A percentile compares a stretch with the other conserved stretches of the same genome.
Conservation (phyloP, 2,113 vertebrate species). For the Phylloscopus whistleri region DNA sequence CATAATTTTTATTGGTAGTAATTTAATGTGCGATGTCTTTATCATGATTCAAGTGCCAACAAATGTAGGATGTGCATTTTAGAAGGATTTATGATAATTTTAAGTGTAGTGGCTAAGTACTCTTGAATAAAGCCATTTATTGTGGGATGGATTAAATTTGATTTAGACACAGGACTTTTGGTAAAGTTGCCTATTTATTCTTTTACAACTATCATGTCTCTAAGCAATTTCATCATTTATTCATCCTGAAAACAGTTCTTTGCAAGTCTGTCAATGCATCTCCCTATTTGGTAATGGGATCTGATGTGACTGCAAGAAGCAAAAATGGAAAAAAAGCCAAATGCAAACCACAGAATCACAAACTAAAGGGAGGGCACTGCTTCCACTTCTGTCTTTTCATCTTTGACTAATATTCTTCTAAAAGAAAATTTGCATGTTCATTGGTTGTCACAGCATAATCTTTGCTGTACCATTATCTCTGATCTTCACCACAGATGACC, state of each 20-base stretch:
- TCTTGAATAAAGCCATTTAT: constrained; percentile 9
- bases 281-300: constrained; percentile 23
- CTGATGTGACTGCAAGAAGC: background rate
- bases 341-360: background rate
- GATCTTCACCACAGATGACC: background rate
- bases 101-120: background rate
- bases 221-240: background rate
- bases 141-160: background rate
- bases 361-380: background rate
- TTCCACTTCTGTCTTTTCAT: background rate
- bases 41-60: constrained; percentile 18
- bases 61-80: constrained; percentile 28
- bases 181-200: background rate
- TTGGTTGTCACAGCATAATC: background rate
- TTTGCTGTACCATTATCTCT: background rate
- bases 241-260: background rate
- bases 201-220: background rate
- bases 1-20: constrained; percentile 46
- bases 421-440: background rate
- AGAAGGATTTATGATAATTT: constrained; percentile 45
- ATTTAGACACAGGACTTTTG: background rate
- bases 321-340: background rate
- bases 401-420: background rate
- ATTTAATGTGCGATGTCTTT: constrained; percentile 40
- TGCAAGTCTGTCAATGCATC: background rate